Conservation (phyloP, 2,113 vertebrate species). For the Amazona guildingii region DNA sequence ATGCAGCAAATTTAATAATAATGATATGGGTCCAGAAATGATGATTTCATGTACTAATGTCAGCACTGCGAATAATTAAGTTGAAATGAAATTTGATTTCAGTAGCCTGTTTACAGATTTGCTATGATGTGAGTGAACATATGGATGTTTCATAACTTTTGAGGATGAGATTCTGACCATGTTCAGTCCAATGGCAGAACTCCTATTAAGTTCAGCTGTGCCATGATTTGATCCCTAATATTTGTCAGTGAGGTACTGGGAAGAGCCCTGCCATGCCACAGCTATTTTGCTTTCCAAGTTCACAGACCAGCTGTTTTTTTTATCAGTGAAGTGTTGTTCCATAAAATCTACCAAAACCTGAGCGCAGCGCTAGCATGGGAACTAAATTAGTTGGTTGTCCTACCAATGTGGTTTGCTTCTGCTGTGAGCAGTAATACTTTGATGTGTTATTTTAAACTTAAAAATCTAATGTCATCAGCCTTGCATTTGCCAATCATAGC, state of each 20-base stretch:
- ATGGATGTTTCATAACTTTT: fast-evolving
- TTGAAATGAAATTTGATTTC: background rate
- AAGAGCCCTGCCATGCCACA: background rate
- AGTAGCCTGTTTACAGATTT: background rate
- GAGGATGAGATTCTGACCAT: fast-evolving
- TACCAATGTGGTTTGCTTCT: background rate
- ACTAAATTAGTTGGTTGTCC: background rate
- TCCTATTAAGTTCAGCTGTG: background rate
- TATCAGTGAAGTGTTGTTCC: background rate
- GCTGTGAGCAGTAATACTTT: background rate
- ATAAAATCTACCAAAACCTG: background rate
- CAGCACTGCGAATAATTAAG: background rate
- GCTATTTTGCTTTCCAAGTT: too few species aligned
- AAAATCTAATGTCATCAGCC: background rate
- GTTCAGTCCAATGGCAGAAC: background rate
- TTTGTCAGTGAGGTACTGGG: background rate
- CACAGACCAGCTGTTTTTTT: too few species aligned
- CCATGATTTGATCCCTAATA: background rate
- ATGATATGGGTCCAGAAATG: background rate
- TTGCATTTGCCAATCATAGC: background rate
- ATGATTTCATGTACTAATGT: background rate
- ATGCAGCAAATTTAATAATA: background rate
- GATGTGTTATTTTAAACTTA: background rate
- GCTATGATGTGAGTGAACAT: too few species aligned
- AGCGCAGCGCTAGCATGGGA: background rate